Percentiles rank a stretch among this genome's conserved stretches.
Conservation (phyloP, 2,888 invertebrate species). For the Andrena minutula region DNA sequence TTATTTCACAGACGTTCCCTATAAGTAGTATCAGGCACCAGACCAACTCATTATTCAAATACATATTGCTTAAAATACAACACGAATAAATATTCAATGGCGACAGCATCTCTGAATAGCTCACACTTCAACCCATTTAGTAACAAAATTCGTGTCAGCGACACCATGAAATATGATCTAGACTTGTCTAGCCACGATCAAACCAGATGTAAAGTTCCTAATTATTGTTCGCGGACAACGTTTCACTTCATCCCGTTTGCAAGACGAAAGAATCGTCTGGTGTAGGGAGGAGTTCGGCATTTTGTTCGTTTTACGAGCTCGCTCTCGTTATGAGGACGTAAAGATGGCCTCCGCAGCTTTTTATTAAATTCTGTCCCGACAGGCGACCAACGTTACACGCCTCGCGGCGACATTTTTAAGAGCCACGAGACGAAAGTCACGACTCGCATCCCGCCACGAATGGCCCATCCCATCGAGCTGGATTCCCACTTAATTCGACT, state of each 20-base stretch:
- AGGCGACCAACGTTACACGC: conserved; percentile 47
- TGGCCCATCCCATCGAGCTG: conserved; percentile 42
- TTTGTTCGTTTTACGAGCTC: conserved; percentile 67
- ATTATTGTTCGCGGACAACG: conserved; percentile 36
- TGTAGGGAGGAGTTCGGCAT: conserved; percentile 44
- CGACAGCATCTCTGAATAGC: no score
- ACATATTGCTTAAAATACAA: no score
- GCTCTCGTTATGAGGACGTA: conserved; percentile 69
- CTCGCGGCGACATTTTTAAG: conserved; percentile 62
- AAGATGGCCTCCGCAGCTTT: conserved; percentile 63
- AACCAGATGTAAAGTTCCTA: conserved; percentile 52
- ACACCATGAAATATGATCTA: neutral
- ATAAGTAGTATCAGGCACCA: no score
- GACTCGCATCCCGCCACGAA: conserved; percentile 37
- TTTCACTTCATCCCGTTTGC: neutral
- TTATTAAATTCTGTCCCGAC: conserved; percentile 69
- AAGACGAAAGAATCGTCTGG: neutral
- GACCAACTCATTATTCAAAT: no score
- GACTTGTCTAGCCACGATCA: neutral
- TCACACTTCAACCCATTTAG: no score
- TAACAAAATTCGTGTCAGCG: neutral
- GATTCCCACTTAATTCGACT: conserved; percentile 48
- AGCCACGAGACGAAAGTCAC: conserved; percentile 40
- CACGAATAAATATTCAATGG: no score
- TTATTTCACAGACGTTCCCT: no score